Conservation (phyloP, 2,113 vertebrate species). For the Tychaedon coryphoeus region DNA sequence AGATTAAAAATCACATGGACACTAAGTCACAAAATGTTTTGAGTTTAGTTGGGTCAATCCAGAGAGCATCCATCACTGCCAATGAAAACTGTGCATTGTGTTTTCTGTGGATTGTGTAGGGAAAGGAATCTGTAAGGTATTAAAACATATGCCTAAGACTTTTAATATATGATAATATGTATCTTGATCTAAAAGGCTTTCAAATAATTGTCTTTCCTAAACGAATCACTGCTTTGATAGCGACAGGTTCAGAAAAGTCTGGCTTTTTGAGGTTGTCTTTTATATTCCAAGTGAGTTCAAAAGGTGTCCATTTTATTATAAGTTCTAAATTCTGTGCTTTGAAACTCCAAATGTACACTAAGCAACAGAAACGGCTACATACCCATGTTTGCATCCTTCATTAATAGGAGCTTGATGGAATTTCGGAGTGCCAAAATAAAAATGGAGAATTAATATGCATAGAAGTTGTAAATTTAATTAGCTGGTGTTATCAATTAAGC, state of each 20-base stretch:
- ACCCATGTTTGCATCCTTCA: neutral
- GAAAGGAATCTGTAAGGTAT: neutral
- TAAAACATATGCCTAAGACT: neutral
- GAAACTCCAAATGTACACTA: neutral
- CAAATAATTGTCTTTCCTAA: neutral
- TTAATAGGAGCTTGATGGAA: neutral
- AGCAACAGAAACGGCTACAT: neutral
- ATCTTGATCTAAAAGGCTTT: neutral
- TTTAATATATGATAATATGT: neutral
- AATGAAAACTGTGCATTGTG: neutral
- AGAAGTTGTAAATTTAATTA: constrained; percentile 39
- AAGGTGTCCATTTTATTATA: neutral
- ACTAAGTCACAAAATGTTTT: neutral
- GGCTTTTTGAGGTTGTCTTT: neutral
- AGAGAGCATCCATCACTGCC: neutral
- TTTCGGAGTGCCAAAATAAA: constrained; percentile 29
- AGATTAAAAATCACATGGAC: neutral
- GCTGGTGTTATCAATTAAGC: neutral
- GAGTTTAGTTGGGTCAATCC: neutral
- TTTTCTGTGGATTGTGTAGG: neutral
- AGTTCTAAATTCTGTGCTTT: neutral
- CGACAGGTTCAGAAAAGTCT: neutral
- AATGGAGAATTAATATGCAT: constrained; percentile 23
- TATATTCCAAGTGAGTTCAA: neutral
- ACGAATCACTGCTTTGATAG: neutral